These are phyloP conservation scores for Metopolophium dirhodum DNA, from an alignment of 1,140 invertebrate genomes.

Conservation along the genomic window DNA sequence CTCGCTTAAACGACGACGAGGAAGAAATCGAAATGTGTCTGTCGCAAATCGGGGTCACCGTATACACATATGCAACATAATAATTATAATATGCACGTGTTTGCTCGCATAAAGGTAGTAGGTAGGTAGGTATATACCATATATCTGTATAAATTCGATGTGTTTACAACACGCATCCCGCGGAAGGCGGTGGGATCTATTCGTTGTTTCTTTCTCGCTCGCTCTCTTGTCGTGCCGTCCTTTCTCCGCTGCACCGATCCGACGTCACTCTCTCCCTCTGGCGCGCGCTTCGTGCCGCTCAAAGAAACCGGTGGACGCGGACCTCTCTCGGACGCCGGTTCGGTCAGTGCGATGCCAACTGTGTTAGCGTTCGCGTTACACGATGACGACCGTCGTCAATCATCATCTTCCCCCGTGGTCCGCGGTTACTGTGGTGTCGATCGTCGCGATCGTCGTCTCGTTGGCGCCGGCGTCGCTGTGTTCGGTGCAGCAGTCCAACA, in stretches of 20 bases:
- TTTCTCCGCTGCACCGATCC: background rate
- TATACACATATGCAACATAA: background rate
- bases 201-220: background rate
- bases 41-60: slow-evolving; percentile 41
- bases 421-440: background rate
- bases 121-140: too few species aligned
- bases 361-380: slow-evolving; percentile 29
- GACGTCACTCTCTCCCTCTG: background rate
- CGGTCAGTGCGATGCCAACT: slow-evolving; percentile 55
- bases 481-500: background rate
- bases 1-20: background rate
- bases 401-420: background rate
- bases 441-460: background rate
- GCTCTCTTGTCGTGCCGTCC: background rate
- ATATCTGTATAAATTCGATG: background rate
- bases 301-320: background rate
- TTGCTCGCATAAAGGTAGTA: too few species aligned
- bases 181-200: background rate
- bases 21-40: slow-evolving; percentile 48
- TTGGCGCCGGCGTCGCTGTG: background rate
- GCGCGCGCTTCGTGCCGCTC: too few species aligned
- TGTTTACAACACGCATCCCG: background rate
- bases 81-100: background rate
- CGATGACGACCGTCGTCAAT: slow-evolving; percentile 38
- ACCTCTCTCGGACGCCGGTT: background rate